Evolutionary conservation across 2,113 vertebrate species (phyloP).

Genomic region (Chaetorhynchus papuensis): DNA sequence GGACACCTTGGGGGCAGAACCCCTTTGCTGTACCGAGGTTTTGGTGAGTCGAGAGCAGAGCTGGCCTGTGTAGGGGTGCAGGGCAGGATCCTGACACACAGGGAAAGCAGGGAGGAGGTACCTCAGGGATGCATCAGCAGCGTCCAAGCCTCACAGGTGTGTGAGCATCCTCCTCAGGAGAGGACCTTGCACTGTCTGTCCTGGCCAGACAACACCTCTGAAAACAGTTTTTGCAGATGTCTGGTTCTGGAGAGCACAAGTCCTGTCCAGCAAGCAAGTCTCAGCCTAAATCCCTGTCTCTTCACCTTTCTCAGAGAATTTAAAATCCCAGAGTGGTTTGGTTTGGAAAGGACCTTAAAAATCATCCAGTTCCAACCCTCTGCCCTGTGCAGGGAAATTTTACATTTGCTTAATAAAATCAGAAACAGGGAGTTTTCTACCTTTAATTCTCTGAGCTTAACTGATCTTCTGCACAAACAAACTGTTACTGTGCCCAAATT

Average conservation of each 20-base stretch:
- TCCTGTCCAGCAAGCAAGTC: background rate
- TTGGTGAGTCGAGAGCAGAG: background rate
- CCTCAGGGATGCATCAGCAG: background rate
- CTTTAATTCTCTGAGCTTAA: background rate
- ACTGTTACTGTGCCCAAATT: background rate
- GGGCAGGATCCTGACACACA: background rate
- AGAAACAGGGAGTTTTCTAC: background rate
- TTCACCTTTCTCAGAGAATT: background rate
- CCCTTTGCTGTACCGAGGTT: background rate
- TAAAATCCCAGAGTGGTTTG: background rate
- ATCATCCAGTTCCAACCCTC: background rate
- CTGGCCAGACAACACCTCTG: background rate
- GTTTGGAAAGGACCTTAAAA: background rate
- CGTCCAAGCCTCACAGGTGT: fast-evolving
- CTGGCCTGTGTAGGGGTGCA: fast-evolving
- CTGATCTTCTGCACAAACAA: background rate
- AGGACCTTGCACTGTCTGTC: background rate
- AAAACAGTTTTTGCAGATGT: background rate
- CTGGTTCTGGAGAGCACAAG: background rate
- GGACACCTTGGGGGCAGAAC: fast-evolving
- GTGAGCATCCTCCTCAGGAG: background rate
- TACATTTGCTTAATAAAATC: background rate
- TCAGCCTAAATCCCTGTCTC: background rate
- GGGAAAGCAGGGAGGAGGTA: fast-evolving
- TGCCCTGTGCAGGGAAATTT: background rate